Evolutionary conservation across 1,140 invertebrate species (phyloP).

Genomic region (Sminthurinus signatus): DNA sequence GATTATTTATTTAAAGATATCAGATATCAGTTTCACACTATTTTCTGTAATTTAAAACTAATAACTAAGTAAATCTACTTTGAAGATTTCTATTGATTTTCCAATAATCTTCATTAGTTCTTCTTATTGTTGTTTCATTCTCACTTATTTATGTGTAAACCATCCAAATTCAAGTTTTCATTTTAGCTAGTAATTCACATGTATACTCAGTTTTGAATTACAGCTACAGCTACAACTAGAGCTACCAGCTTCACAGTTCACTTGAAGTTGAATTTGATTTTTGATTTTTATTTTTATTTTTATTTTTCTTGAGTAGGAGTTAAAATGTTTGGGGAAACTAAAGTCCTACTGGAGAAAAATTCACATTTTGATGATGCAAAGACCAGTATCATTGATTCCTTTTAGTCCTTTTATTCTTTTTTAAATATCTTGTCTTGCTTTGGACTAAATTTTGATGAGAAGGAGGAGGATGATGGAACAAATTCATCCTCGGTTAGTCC

Average conservation of each 20-base stretch:
- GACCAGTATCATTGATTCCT: background rate
- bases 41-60: too few relatives aligned
- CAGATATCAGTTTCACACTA: constrained; percentile 9
- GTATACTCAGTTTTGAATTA: too few relatives aligned
- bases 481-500: background rate
- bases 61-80: too few relatives aligned
- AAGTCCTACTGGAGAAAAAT: background rate
- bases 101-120: background rate
- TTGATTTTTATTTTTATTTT: too few relatives aligned
- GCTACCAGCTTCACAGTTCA: too few relatives aligned
- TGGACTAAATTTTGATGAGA: background rate
- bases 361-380: background rate
- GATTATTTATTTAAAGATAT: background rate
- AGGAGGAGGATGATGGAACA: background rate
- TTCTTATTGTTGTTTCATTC: background rate
- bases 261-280: too few relatives aligned
- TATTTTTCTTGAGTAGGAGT: background rate
- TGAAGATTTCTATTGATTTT: too few relatives aligned
- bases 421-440: background rate
- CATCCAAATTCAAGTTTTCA: too few relatives aligned
- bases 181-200: too few relatives aligned
- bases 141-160: too few relatives aligned
- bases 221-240: too few relatives aligned
- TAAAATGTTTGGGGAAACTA: background rate
- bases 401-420: background rate